A percentile compares a stretch with the other conserved stretches of the same genome.
Evolutionary conservation across 2,113 vertebrate species (phyloP).

Genomic region (Aleadryas rufinucha): DNA sequence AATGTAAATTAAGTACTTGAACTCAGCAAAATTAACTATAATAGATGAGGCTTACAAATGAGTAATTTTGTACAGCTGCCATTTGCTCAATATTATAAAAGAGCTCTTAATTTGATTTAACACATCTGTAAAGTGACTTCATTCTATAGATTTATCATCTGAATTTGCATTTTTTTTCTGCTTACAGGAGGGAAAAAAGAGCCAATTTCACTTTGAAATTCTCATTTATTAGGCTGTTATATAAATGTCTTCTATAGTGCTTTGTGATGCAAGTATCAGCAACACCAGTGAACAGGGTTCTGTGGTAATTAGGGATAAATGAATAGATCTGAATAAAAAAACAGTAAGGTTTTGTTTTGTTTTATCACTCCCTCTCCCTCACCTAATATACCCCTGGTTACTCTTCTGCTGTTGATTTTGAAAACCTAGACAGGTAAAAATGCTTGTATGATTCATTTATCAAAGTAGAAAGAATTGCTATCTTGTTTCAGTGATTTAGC

Average conservation of each 20-base stretch:
- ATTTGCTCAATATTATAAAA: constrained; percentile 60
- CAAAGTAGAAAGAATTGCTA: neutral
- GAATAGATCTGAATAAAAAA: neutral
- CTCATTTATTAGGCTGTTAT: neutral
- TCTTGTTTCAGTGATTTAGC: neutral
- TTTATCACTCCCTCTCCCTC: neutral
- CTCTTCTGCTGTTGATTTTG: neutral
- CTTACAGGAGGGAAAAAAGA: neutral
- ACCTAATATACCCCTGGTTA: neutral
- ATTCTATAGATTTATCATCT: constrained; percentile 56
- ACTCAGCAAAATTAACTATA: constrained; percentile 58
- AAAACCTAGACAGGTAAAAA: neutral
- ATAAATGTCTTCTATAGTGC: neutral
- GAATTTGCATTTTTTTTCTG: constrained; percentile 50
- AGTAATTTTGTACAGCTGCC: constrained; percentile 51
- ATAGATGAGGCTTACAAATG: constrained; percentile 49
- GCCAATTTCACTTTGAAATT: neutral
- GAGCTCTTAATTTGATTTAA: constrained; percentile 51
- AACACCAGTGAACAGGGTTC: neutral
- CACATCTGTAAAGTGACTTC: constrained; percentile 52
- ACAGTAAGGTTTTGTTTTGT: neutral
- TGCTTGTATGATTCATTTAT: neutral
- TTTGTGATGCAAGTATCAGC: neutral
- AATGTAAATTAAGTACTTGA: constrained; percentile 64
- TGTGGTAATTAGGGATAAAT: neutral